Base-by-base conservation (phyloP, 1,140 invertebrate species). In the Calosoma granatense region DNA sequence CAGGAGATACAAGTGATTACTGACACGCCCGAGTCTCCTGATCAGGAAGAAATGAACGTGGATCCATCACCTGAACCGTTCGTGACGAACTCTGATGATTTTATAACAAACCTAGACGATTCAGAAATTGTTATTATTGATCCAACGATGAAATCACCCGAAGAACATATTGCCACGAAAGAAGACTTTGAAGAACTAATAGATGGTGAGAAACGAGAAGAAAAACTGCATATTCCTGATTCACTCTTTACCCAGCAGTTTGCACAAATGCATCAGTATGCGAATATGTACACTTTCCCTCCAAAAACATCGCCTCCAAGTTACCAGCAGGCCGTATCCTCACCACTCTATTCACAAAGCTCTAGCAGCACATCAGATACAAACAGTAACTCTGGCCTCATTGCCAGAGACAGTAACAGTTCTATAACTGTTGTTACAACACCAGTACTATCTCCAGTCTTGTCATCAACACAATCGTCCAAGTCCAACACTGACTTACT, bases 101-200 rank as follows among this genome's bases (percentile, higher is more conserved):
- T 73, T 1, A 69, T 73, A 63, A 67, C 69, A 39, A 75, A 78
- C 14, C 69, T 79, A 15, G 79, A 77, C 39, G 79, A 81, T 54
- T 78, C 80, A 9, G 80, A 81, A 57, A 77, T 84, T 4, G 78
- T 84, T 0, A 76, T 83, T 1, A 78, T 83, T 0, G 80, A 82
- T 60, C 76, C 79, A 0, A 72, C 70, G 2, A 72, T 74, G 0
- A 80, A 80, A 59, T 81, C 80, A 0, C 80, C 81, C 0, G 79
- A 82, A 56, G 78, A 81, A 52, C 75, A 78, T 20, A 76, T 81
- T 39, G 76, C 79, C 0, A 83, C 82, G 3, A 79, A 81, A 61
- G 78, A 81, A 63, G 79, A 80, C 64, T 81, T 81, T 52, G 74
- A 81, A 51, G 79, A 82, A 59, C 63, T 81, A 1, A 81, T 81